phyloP scores from a whole-genome alignment of 2,888 invertebrate species.

The Epinotia brunnichana region DNA sequence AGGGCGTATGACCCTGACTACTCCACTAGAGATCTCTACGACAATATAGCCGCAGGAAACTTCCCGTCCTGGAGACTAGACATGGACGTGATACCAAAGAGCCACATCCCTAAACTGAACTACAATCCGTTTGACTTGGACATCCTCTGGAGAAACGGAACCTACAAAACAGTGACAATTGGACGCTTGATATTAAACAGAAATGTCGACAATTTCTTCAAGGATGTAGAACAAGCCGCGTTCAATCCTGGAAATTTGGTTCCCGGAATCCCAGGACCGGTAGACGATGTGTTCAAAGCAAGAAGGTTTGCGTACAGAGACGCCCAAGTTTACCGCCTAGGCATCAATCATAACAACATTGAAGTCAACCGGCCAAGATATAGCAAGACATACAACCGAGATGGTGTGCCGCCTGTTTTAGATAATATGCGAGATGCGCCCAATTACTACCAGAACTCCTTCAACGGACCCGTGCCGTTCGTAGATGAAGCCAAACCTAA shows the following conservation, averaged over 20 bases:
- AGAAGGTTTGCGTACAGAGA: background rate
- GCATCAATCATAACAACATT: background rate
- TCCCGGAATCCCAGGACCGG: background rate
- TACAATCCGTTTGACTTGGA: background rate
- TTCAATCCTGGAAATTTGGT: background rate
- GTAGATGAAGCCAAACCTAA: background rate
- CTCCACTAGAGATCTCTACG: background rate
- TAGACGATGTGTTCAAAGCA: background rate
- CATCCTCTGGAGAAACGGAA: background rate
- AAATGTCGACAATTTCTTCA: background rate
- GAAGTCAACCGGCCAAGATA: background rate
- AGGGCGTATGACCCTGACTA: background rate
- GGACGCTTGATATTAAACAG: background rate
- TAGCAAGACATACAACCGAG: background rate
- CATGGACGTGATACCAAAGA: background rate
- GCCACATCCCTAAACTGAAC: background rate
- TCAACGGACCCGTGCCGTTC: background rate
- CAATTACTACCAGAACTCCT: background rate
- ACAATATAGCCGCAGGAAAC: background rate
- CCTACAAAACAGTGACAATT: background rate
- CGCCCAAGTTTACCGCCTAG: background rate
- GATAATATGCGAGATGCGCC: background rate
- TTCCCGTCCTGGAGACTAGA: slow-evolving; percentile 1
- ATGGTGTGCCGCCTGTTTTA: background rate
- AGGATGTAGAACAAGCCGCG: background rate